Conservation (phyloP, 1,140 invertebrate species). For the Drosophila willistoni region DNA sequence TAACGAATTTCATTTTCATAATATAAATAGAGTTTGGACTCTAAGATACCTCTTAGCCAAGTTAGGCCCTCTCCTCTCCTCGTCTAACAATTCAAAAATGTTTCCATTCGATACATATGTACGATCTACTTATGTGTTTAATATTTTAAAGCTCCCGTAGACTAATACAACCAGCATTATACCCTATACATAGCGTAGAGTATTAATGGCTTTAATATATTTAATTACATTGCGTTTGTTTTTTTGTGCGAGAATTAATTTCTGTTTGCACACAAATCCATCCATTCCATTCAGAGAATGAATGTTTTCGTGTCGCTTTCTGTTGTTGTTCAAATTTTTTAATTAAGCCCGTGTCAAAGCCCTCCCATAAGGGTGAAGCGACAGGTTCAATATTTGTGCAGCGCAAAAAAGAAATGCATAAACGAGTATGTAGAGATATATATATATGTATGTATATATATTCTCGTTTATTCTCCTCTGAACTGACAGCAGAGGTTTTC, state of each 20-base stretch:
- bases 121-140: no score
- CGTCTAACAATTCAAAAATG: no score
- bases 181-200: no score
- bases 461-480: slow-evolving; percentile 26
- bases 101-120: no score
- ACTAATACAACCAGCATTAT: no score
- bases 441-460: neutral
- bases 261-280: slow-evolving; percentile 6
- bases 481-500: slow-evolving; percentile 23
- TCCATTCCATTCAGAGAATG: neutral
- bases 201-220: slow-evolving; percentile 55
- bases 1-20: neutral
- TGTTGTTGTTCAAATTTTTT: slow-evolving; percentile 30
- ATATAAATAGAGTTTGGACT: neutral
- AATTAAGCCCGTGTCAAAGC: slow-evolving; percentile 61
- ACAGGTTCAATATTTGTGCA: slow-evolving; percentile 41
- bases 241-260: slow-evolving; percentile 48
- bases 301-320: slow-evolving; percentile 9
- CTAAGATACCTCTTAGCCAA: neutral
- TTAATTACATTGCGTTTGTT: slow-evolving; percentile 51
- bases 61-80: no score
- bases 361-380: slow-evolving; percentile 39
- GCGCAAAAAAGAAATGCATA: neutral
- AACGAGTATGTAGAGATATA: neutral
- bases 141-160: no score